Evolutionary conservation across 2,888 invertebrate species (phyloP).

Genomic region (Nomada hirtipes): DNA sequence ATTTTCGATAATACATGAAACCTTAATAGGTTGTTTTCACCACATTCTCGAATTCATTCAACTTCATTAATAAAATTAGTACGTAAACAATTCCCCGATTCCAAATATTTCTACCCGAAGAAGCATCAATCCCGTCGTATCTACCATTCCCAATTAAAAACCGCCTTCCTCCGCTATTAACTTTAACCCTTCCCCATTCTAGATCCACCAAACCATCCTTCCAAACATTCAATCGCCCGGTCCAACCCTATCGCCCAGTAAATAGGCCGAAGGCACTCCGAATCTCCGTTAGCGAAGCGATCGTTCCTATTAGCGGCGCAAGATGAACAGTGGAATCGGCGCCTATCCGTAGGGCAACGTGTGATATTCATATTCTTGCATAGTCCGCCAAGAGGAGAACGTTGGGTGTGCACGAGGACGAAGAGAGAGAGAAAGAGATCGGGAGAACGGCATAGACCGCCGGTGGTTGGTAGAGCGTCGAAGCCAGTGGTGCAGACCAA

Average conservation of each 20-base stretch:
- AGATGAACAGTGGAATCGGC: conserved; percentile 35
- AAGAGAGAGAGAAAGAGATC: conserved; percentile 52
- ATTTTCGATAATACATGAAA: no score
- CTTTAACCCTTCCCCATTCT: no score
- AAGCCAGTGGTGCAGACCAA: conserved; percentile 82
- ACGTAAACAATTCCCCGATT: background rate
- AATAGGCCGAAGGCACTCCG: background rate
- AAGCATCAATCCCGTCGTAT: background rate
- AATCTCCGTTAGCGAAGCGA: background rate
- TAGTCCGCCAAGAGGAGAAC: conserved; percentile 74
- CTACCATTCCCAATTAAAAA: background rate
- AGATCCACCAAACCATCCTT: background rate
- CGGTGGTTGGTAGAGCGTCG: conserved; percentile 78
- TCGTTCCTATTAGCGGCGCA: conserved; percentile 35
- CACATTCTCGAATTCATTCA: background rate
- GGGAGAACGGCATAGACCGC: conserved; percentile 64
- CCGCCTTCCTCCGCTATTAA: no score
- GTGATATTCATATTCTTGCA: conserved; percentile 83
- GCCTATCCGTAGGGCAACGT: conserved; percentile 67
- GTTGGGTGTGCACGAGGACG: conserved; percentile 59
- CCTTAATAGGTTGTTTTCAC: background rate
- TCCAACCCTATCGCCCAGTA: background rate
- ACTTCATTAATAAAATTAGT: background rate
- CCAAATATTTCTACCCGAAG: background rate
- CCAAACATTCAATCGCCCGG: background rate